Evolutionary conservation across 2,888 invertebrate genomes (phyloP), one percentile per base, ranked within the genome.

Genomic region (Platycheirus rosarum): DNA sequence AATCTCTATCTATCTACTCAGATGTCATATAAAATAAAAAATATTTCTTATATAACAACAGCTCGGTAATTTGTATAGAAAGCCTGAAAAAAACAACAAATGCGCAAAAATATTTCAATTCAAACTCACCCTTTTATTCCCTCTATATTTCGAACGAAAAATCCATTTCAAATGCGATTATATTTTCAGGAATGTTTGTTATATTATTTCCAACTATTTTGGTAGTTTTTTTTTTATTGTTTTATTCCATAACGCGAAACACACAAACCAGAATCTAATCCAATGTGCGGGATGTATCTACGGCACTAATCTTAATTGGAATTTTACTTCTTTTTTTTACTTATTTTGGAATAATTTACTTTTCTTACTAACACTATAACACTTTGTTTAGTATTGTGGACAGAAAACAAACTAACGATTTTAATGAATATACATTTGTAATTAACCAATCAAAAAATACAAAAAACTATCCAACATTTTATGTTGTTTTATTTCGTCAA

Each of bases 71-170:
- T n/a, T n/a, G n/a, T n/a, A n/a, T n/a, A n/a, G n/a, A n/a, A n/a
- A n/a, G n/a, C n/a, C n/a, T n/a, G n/a, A 26, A 26, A 26, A 4
- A 26, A 26, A 26, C 6, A 4, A 26, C 2, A 26, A 26, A 26
- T 26, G 26, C 6, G 26, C 26, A 26, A 4, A 26, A 26, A 26
- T 26, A n/a, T 32, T 8, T 9, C 14, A 44, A 46, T 40, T 29
- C 7, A 2, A 51, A 78, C 78, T 78, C 68, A 78, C 78, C 53
- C 44, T 53, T 62, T 71, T 1, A 32, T 32, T 3, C 5, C 29
- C 8, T 2, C 8, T 32, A 23, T 20, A 7, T n/a, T 14, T 40
- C 6, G 26, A 60, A 16, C 51, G 16, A 55, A 9, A 35, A 70
- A 51, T 49, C 53, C 48, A 29, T n/a, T n/a, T 16, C 35, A 23